Evolutionary conservation across 2,113 vertebrate genomes (phyloP).

Genomic region (Tamias sibiricus): DNA sequence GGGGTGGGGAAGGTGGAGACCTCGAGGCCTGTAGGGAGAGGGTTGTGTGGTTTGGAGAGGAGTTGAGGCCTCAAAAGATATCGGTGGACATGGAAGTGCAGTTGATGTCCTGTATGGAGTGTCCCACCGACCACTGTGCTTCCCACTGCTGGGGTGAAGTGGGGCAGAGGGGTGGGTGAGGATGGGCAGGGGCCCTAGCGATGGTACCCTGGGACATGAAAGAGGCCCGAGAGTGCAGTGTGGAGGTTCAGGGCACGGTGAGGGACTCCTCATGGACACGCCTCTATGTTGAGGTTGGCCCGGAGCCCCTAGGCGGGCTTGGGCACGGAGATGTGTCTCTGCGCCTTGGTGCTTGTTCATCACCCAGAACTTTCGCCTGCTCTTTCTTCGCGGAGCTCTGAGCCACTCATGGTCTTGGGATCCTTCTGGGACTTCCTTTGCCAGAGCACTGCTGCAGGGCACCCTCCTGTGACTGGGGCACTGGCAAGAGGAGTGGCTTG

Average conservation of each 20-base stretch:
- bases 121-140: background rate
- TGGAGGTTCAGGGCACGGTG: background rate
- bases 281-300: too few relatives aligned
- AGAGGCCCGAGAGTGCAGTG: too few relatives aligned
- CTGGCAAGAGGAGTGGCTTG: too few relatives aligned
- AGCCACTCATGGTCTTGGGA: background rate
- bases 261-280: accelerated
- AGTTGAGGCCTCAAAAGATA: background rate
- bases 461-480: background rate
- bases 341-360: conserved; percentile 38
- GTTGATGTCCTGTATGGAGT: background rate
- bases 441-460: background rate
- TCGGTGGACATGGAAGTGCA: background rate
- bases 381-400: background rate
- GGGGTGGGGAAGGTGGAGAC: background rate
- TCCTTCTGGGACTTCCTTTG: background rate
- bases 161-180: background rate
- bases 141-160: background rate
- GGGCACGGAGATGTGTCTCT: background rate
- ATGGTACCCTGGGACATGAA: background rate
- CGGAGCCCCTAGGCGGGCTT: accelerated
- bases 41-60: background rate
- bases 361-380: background rate
- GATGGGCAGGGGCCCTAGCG: background rate
- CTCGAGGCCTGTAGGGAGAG: background rate